Evolutionary conservation across 2,113 vertebrate species (phyloP), one percentile per base, ranked within the genome.

Genomic region (Zosterops japonicus): DNA sequence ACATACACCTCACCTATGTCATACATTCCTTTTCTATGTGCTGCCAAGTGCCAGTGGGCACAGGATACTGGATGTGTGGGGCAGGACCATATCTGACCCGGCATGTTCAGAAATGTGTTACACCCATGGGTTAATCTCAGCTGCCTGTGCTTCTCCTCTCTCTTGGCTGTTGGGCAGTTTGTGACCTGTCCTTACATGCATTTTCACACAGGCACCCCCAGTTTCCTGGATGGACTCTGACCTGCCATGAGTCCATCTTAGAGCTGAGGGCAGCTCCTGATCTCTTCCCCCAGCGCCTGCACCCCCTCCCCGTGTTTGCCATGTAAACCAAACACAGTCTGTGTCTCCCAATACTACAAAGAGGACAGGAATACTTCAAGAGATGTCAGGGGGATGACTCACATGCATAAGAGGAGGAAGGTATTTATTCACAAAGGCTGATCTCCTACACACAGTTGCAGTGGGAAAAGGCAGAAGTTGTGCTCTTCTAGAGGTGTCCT

Each of bases 51-150:
- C 35, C 57, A 52, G 18, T 5, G 14, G 60, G 35, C 84, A 67
- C 33, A 12, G 0, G 0, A 17, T 41, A 16, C 39, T 88, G 49
- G 31, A 8, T 61, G 5, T 4, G 50, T 6, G 11, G 35, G 49
- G 44, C 55, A 53, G 55, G 46, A 46, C 27, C 79, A 56, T 53
- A 2, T 8, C 44, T 59, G 23, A 42, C 16, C 23, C 47, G 67
- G 15, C 20, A 27, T 2, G 0, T 33, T 49, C 78, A 52, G 31
- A 64, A 68, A 50, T 4, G 6, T 0, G 1, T 31, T 25, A 25
- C 10, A 20, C 5, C 3, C 0, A 0, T 33, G 28, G 8, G 35
- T 61, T 39, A 64, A n/a, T 4, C 33, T 31, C 76, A 52, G 44
- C 44, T 79, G 17, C 12, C 42, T 75, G 39, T 49, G 36, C 56